Conservation (phyloP, 2,113 vertebrate species). For the Thinocorus orbignyianus region DNA sequence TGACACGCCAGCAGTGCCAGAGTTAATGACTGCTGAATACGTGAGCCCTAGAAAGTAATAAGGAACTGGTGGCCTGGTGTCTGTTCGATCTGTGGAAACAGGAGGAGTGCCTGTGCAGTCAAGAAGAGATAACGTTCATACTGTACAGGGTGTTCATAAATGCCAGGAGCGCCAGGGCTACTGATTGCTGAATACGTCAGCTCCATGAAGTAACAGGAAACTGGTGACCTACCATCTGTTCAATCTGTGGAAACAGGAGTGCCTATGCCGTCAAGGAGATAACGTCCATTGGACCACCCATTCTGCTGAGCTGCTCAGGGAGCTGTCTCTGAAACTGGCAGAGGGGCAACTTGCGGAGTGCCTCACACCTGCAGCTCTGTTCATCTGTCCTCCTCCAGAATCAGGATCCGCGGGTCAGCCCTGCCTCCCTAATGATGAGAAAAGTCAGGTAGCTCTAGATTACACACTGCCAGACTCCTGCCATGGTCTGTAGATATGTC, state of each 20-base stretch:
- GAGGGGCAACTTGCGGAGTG: background rate
- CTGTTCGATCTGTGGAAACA: background rate
- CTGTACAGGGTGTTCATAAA: fast-evolving
- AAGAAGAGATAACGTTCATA: background rate
- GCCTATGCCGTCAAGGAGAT: background rate
- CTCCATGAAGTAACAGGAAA: background rate
- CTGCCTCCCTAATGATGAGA: background rate
- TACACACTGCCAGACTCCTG: background rate
- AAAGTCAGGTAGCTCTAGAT: background rate
- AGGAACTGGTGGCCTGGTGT: background rate
- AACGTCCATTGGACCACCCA: fast-evolving
- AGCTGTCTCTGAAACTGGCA: background rate
- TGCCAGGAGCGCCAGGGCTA: background rate
- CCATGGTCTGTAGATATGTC: background rate
- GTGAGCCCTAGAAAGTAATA: background rate
- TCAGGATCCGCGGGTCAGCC: background rate
- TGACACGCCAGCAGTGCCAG: background rate
- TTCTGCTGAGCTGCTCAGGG: background rate
- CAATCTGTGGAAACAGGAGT: background rate
- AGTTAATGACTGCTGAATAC: background rate
- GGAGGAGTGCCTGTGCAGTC: background rate
- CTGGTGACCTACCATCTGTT: background rate
- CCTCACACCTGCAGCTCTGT: background rate
- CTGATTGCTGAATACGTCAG: background rate
- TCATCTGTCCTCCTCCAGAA: background rate